A percentile compares a stretch with the other conserved stretches of the same genome.
Evolutionary conservation across 2,113 vertebrate genomes (phyloP).

Genomic region (Gracilinanus agilis): DNA sequence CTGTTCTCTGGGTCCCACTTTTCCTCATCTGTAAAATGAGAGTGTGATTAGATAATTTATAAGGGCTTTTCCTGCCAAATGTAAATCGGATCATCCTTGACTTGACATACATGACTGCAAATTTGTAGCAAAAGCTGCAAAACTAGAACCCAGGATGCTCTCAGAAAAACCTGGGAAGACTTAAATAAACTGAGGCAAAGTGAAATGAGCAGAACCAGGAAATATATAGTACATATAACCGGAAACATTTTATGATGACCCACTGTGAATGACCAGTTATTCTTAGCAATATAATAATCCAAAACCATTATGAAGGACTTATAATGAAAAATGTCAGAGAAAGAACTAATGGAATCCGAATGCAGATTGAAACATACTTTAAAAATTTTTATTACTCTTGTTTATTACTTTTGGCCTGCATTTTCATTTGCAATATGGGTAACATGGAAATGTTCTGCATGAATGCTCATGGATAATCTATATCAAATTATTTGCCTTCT

Average conservation of each 20-base stretch:
- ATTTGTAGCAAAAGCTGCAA: neutral
- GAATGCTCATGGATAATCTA: neutral
- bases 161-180: neutral
- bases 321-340: neutral
- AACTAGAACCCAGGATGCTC: neutral
- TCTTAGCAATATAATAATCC: neutral
- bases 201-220: neutral
- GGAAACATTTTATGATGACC: neutral
- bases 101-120: neutral
- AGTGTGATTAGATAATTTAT: neutral
- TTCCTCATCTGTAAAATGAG: neutral
- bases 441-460: neutral
- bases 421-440: neutral
- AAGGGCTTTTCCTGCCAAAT: neutral
- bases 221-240: neutral
- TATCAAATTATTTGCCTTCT: neutral
- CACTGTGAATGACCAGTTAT: neutral
- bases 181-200: neutral
- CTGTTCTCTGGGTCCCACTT: neutral
- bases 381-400: neutral
- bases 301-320: neutral
- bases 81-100: neutral
- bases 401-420: neutral
- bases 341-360: neutral
- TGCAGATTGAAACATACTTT: neutral